Percentiles rank a stretch among this genome's conserved stretches.
Conservation (phyloP, 2,113 vertebrate genomes). For the Tetrao urogallus region DNA sequence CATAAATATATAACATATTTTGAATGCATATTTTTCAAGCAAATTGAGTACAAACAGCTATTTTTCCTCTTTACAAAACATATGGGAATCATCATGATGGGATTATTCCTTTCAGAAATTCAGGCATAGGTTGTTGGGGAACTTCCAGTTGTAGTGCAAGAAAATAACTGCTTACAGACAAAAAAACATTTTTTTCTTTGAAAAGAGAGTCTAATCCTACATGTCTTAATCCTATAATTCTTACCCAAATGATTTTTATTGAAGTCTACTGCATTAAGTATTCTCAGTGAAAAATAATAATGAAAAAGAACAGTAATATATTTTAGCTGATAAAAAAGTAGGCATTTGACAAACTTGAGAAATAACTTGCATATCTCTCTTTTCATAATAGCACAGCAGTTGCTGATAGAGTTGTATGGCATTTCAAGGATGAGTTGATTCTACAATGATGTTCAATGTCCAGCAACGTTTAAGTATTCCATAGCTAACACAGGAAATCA, state of each 20-base stretch:
- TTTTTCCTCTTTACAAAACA: neutral
- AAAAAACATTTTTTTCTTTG: neutral
- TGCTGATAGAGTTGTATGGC: neutral
- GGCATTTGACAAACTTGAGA: neutral
- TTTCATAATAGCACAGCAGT: neutral
- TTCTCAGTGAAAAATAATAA: neutral
- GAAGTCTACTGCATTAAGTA: neutral
- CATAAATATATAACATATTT: neutral
- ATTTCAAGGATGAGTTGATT: neutral
- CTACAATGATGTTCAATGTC: neutral
- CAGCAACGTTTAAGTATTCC: neutral
- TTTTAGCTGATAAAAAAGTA: neutral
- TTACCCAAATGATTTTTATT: neutral
- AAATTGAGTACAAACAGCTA: neutral
- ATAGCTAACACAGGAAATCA: neutral
- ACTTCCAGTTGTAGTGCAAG: neutral
- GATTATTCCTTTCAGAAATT: neutral
- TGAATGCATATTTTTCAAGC: neutral
- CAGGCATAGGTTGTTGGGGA: neutral
- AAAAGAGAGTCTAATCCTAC: neutral
- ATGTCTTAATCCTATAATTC: conserved; percentile 16
- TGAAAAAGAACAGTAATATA: neutral
- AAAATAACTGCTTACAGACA: conserved; percentile 3
- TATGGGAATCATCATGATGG: conserved; percentile 7
- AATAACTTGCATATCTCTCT: neutral